Evolutionary conservation across 2,888 invertebrate genomes (phyloP).

Genomic region (Galerucella pusilla): DNA sequence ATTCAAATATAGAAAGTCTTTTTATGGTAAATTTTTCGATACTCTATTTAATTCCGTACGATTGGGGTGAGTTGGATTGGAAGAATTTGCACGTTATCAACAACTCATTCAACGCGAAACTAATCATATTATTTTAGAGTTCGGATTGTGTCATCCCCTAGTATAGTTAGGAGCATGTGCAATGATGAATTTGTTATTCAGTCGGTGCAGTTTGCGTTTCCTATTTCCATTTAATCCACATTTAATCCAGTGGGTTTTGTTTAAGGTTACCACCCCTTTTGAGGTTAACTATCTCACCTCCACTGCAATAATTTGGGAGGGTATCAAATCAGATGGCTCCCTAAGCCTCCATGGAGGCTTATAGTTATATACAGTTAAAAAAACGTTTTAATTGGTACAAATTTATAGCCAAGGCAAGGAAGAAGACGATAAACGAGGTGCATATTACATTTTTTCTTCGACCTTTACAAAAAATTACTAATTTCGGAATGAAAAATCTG

Average conservation of each 20-base stretch:
- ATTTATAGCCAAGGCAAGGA: too few relatives aligned
- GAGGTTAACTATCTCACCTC: constrained; percentile 23
- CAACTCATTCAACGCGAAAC: constrained; percentile 55
- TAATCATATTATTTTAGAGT: constrained; percentile 63
- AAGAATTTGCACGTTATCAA: constrained; percentile 30
- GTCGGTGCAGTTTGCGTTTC: constrained; percentile 49
- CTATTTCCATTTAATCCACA: constrained; percentile 54
- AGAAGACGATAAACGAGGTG: too few relatives aligned
- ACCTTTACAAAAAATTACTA: too few relatives aligned
- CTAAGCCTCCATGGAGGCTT: too few relatives aligned
- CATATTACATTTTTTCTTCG: too few relatives aligned
- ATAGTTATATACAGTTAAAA: too few relatives aligned
- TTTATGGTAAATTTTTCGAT: not conserved
- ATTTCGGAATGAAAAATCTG: too few relatives aligned
- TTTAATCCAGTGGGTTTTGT: constrained; percentile 52
- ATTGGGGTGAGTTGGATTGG: not conserved
- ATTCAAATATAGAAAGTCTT: too few relatives aligned
- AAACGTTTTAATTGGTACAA: too few relatives aligned
- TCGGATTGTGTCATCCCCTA: constrained; percentile 57
- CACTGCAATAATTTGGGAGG: constrained; percentile 8
- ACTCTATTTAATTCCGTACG: too few relatives aligned
- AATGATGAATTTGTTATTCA: constrained; percentile 56
- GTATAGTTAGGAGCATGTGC: constrained; percentile 61
- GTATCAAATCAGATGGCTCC: not conserved
- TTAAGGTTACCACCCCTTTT: constrained; percentile 28